A percentile compares a stretch with the other conserved stretches of the same genome.
These are phyloP conservation scores for Patagioenas fasciata DNA, from an alignment of 2,113 vertebrate genomes.

Conservation along the genomic window DNA sequence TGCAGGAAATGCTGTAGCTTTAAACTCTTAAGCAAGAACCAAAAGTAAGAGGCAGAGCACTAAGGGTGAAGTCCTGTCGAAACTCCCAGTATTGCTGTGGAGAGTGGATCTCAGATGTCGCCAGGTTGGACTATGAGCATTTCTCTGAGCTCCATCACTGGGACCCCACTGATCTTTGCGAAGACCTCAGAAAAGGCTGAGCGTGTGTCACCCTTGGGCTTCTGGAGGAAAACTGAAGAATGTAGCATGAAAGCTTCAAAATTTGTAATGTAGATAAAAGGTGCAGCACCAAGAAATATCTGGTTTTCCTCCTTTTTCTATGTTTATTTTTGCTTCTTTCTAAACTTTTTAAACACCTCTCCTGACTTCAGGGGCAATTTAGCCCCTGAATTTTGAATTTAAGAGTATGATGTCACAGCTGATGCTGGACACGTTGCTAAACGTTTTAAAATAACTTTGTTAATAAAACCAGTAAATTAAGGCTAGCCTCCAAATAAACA, in stretches of 20 bases:
- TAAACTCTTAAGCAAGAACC: background rate
- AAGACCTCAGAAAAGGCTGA: background rate
- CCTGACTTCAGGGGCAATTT: background rate
- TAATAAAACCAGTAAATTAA: background rate
- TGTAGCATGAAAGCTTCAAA: background rate
- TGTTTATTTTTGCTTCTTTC: background rate
- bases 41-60: background rate
- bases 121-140: background rate
- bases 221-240: background rate
- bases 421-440: background rate
- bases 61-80: background rate
- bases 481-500: background rate
- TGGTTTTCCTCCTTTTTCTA: background rate
- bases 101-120: background rate
- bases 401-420: background rate
- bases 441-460: background rate
- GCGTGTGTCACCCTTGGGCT: background rate
- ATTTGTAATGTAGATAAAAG: background rate
- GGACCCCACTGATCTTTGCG: background rate
- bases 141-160: background rate
- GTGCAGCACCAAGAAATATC: background rate
- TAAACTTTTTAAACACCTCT: fast-evolving
- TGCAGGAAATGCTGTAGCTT: background rate
- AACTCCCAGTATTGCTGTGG: background rate
- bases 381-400: background rate